Evolutionary conservation across 2,888 invertebrate genomes (phyloP).

Genomic region (Diarsia rubi): DNA sequence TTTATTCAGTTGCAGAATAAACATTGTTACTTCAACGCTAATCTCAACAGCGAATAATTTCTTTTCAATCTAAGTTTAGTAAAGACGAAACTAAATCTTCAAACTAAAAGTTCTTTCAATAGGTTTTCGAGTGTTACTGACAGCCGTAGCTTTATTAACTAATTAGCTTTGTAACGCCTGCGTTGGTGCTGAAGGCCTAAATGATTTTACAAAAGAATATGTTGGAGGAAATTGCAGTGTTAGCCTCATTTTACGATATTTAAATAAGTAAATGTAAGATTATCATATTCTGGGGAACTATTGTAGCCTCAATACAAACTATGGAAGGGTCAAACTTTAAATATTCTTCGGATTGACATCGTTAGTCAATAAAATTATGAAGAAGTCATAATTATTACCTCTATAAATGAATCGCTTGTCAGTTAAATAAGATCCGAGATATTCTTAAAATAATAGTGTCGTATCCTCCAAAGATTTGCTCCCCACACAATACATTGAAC

Average conservation of each 20-base stretch:
- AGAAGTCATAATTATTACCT: background rate
- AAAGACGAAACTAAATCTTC: constrained; percentile 14
- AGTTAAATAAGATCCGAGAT: background rate
- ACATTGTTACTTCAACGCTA: constrained; percentile 17
- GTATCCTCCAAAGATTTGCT: background rate
- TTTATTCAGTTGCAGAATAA: constrained; percentile 35
- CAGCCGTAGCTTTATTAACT: constrained; percentile 12
- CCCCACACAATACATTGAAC: constrained; percentile 11
- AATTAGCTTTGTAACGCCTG: constrained; percentile 14
- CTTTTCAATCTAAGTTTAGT: constrained; percentile 12
- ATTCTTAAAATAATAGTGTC: background rate
- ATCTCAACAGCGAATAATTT: constrained; percentile 15
- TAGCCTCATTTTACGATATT: background rate
- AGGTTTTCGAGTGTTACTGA: constrained; percentile 12
- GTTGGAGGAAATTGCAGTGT: background rate
- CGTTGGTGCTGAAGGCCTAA: constrained; percentile 3
- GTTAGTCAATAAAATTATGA: background rate
- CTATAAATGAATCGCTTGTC: background rate
- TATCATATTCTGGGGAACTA: background rate
- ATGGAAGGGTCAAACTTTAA: background rate
- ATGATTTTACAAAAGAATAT: background rate
- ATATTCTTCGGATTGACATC: background rate
- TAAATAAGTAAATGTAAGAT: background rate
- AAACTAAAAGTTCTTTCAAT: constrained; percentile 17
- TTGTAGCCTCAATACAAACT: background rate